Evolutionary conservation across 2,888 invertebrate genomes (phyloP).

Genomic region (Tricholauxania praeusta): DNA sequence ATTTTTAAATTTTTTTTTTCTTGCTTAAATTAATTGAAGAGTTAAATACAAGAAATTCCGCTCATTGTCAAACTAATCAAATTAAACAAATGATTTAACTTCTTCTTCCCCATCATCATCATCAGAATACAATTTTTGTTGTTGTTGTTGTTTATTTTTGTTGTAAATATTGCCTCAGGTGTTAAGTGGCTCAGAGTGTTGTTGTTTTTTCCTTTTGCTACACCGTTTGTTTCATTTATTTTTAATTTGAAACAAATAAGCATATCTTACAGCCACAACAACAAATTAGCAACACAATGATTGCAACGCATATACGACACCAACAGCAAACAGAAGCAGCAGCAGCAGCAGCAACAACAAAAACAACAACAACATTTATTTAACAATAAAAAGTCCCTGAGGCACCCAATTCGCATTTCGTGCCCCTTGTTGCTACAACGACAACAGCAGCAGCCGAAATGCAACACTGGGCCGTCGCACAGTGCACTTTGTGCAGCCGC

Average conservation of each 20-base stretch:
- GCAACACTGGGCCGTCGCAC: constrained; percentile 19
- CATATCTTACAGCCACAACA: constrained; percentile 23
- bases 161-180: constrained; percentile 12
- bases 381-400: constrained; percentile 20
- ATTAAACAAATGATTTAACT: no score
- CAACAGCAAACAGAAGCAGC: constrained; percentile 17
- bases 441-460: constrained; percentile 10
- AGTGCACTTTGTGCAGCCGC: no score
- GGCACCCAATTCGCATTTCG: constrained; percentile 6
- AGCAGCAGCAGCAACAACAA: constrained; percentile 5
- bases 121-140: no score
- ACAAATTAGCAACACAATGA: constrained; percentile 34
- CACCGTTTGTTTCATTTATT: no score
- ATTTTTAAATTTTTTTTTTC: no score
- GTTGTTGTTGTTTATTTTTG: no score
- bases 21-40: no score
- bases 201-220: no score
- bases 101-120: no score
- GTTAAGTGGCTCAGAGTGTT: no score
- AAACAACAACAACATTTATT: not conserved
- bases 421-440: not conserved
- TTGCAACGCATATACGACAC: not conserved
- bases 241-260: constrained; percentile 29
- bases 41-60: no score
- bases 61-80: no score